These are phyloP conservation scores for Bombus turneri DNA, from an alignment of 1,140 invertebrate genomes.

Conservation along the genomic window DNA sequence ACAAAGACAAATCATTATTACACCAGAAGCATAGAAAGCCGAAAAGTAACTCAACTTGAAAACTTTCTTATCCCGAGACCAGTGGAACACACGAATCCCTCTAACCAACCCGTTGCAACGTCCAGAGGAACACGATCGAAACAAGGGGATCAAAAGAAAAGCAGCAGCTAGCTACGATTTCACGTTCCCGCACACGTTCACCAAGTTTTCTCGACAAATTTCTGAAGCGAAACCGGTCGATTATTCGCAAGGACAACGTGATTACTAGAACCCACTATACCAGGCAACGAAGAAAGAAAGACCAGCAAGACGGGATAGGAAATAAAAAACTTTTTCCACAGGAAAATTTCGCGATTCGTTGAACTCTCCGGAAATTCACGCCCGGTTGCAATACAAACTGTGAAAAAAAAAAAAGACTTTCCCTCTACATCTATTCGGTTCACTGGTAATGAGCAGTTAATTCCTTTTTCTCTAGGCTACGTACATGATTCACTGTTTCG, in stretches of 20 bases:
- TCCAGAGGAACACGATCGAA: background rate
- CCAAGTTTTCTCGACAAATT: conserved; percentile 13
- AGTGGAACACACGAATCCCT: background rate
- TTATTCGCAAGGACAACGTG: conserved; percentile 2
- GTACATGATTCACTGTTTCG: conserved; percentile 9
- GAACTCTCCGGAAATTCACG: conserved; percentile 10
- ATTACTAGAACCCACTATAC: background rate
- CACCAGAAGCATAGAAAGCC: too few relatives aligned
- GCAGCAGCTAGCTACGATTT: background rate
- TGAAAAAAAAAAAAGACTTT: background rate
- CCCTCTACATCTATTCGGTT: conserved; percentile 25
- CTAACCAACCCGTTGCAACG: background rate
- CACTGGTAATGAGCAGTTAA: conserved; percentile 58
- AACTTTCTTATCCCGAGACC: background rate
- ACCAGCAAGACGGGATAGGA: background rate
- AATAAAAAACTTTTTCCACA: background rate
- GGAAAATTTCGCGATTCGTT: conserved; percentile 26
- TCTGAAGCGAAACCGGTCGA: conserved; percentile 8
- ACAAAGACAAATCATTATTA: background rate
- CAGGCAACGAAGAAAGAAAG: background rate
- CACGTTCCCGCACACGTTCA: background rate
- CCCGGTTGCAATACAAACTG: background rate
- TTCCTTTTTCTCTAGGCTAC: conserved; percentile 45
- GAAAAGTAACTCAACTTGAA: too few relatives aligned
- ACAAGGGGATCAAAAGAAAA: background rate